Evolutionary conservation across 2,888 invertebrate genomes (phyloP), one percentile per base, ranked within the genome.

Genomic region (Polydrusus pterygomalis): DNA sequence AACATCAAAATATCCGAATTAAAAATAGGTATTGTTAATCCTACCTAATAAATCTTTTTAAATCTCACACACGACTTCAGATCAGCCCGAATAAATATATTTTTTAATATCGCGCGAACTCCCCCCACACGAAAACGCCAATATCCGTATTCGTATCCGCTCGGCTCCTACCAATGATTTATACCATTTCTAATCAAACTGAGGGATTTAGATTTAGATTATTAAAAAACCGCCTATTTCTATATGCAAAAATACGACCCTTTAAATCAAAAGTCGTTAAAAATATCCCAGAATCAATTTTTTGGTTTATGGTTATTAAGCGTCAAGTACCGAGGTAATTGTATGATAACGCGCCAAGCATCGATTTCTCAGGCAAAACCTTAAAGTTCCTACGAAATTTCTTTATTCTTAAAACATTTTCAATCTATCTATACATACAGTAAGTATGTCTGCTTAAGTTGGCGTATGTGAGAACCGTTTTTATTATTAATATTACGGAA

Each of bases 141-240:
- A 70, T 69, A 76, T 69, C 63, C 56, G 74, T 51, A 74, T 73
- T 60, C 71, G 70, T 65, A 64, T 45, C 56, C 38, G 58, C 25
- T 56, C 58, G 65, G 54, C 34, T 40, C 62, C 47, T 71, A 54
- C 51, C 30, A 47, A 38, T 72, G 76, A 76, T 76, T 76, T 76
- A 76, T 76, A 73, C 58, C 72, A 76, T 76, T 76, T 76, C 76
- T 76, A 76, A 76, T 76, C 76, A 73, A 67, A 70, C 38, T 20
- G 9, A 60, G 67, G 68, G 71, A 67, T 70, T 70, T 75, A 75
- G 70, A 70, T 70, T 65, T 65, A 75, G 70, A 70, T 71, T 70
- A 70, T 75, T 75, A 65, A 75, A n/a, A 70, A 75, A 70, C 70
- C 69, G 68, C 63, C 74, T 64, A 74, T 64, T 70, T 70, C 63